phyloP scores from a whole-genome alignment of 2,888 invertebrate genomes.

The Lasioglossum calceatum region DNA sequence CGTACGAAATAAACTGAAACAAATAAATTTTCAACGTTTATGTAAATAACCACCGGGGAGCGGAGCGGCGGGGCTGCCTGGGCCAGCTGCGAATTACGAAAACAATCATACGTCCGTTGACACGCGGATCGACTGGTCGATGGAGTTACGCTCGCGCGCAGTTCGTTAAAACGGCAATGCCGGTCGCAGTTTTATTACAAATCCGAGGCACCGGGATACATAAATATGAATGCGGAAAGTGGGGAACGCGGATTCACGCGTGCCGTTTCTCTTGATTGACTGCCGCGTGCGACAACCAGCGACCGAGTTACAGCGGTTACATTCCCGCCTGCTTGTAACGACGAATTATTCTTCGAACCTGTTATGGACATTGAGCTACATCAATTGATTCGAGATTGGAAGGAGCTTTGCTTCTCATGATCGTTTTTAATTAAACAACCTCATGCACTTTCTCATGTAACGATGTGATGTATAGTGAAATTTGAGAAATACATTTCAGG shows the following conservation, averaged over 20 bases:
- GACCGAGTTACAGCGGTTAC: neutral
- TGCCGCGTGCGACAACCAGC: neutral
- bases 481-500: neutral
- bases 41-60: slow-evolving; percentile 43
- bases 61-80: neutral
- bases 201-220: neutral
- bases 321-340: neutral
- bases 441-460: neutral
- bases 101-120: slow-evolving; percentile 53
- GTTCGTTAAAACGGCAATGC: neutral
- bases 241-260: neutral
- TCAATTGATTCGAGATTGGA: neutral
- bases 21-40: slow-evolving; percentile 58
- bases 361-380: neutral
- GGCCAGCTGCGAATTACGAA: slow-evolving; percentile 45
- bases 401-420: too few relatives aligned
- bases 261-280: neutral
- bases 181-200: slow-evolving; percentile 7
- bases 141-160: neutral
- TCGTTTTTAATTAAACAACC: neutral
- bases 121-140: slow-evolving; percentile 15
- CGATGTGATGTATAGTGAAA: too few relatives aligned
- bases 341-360: neutral
- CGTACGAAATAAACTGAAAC: slow-evolving; percentile 56
- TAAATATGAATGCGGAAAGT: slow-evolving; percentile 3